Percentiles rank a stretch among this genome's conserved stretches.
These are phyloP conservation scores for Cryptotermes secundus DNA, from an alignment of 1,140 invertebrate species.

Conservation along the genomic window DNA sequence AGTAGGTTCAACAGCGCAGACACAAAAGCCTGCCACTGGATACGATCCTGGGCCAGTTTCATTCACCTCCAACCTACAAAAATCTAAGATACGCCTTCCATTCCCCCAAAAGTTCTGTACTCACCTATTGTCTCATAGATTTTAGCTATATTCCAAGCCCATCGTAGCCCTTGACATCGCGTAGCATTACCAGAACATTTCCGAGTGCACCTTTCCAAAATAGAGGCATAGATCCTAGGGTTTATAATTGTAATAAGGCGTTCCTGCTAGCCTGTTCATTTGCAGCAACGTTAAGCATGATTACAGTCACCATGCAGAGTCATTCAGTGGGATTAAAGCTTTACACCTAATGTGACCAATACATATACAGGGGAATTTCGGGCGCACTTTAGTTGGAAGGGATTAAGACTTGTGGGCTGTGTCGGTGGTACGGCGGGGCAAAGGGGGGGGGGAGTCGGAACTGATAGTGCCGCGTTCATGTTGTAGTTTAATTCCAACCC, in stretches of 20 bases:
- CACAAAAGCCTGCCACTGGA: too few species aligned
- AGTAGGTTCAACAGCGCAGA: too few species aligned
- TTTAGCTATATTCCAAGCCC: too few species aligned
- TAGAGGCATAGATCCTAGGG: background rate
- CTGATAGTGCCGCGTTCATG: slow-evolving; percentile 6
- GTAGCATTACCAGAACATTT: background rate
- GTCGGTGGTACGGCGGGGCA: background rate
- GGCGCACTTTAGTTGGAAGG: background rate
- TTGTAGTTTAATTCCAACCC: slow-evolving; percentile 12
- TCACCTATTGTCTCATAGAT: too few species aligned
- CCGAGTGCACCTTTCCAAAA: background rate
- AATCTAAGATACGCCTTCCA: too few species aligned
- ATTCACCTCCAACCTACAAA: too few species aligned
- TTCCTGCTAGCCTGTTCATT: background rate
- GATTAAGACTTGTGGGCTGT: slow-evolving; percentile 2
- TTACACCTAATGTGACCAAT: slow-evolving; percentile 5
- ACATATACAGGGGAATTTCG: slow-evolving; percentile 5
- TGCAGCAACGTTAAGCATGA: background rate
- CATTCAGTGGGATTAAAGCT: slow-evolving; percentile 7
- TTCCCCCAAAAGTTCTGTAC: too few species aligned
- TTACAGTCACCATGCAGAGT: background rate
- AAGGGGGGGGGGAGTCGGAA: background rate
- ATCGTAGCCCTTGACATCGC: background rate
- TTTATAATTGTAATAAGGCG: background rate
- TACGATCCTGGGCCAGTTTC: too few species aligned